phyloP scores from a whole-genome alignment of 2,888 invertebrate genomes.

The Pachliopta kotzebuea region DNA sequence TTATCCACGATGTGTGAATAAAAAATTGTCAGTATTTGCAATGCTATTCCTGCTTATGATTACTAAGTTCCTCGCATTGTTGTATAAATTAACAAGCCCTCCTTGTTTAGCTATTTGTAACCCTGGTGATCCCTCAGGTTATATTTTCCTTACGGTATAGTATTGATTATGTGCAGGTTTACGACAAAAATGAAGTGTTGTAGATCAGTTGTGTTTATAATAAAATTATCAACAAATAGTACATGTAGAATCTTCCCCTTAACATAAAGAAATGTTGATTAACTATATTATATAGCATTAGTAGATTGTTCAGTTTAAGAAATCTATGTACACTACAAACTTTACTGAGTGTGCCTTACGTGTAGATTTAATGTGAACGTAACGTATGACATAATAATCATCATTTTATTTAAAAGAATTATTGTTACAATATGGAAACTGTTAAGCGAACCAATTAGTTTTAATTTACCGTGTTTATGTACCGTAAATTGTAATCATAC shows the following conservation, averaged over 20 bases:
- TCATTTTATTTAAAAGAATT: background rate
- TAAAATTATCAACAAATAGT: background rate
- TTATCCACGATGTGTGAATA: background rate
- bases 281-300: background rate
- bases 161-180: slow-evolving; percentile 10
- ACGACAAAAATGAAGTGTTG: background rate
- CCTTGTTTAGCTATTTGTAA: slow-evolving; percentile 45
- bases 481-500: background rate
- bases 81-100: background rate
- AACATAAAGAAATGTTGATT: background rate
- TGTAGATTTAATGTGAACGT: background rate
- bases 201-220: background rate
- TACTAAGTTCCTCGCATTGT: background rate
- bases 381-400: background rate
- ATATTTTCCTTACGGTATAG: background rate
- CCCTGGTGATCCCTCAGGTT: slow-evolving; percentile 49
- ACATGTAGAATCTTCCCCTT: background rate
- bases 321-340: background rate
- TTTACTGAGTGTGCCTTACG: background rate
- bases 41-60: background rate
- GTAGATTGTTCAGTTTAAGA: background rate
- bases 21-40: background rate
- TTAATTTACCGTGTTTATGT: slow-evolving; percentile 10
- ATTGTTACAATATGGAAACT: background rate
- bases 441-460: slow-evolving; percentile 1